Percentiles rank a stretch among this genome's conserved stretches.
Conservation (phyloP, 2,113 vertebrate species). For the Neopipo cinnamomea region DNA sequence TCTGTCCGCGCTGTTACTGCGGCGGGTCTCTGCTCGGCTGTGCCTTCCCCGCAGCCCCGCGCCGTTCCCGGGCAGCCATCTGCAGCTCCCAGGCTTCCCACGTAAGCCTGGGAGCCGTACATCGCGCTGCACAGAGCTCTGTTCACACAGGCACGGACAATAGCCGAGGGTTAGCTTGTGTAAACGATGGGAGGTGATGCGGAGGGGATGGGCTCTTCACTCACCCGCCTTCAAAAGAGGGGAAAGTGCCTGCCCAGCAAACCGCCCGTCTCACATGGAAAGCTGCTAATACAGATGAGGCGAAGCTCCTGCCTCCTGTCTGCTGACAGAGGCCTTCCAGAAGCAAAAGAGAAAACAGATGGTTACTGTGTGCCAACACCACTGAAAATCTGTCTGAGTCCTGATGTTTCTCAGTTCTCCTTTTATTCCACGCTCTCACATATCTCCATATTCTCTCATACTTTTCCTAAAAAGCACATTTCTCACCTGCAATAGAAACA, state of each 20-base stretch:
- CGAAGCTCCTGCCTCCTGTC: background rate
- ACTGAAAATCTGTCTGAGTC: background rate
- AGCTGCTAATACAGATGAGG: background rate
- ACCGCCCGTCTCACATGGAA: background rate
- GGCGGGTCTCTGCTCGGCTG: background rate
- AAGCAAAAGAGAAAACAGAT: background rate
- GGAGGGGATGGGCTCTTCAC: background rate
- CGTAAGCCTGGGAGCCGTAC: background rate
- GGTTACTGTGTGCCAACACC: background rate
- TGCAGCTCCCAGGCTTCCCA: background rate
- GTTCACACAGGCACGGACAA: background rate
- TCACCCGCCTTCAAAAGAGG: background rate
- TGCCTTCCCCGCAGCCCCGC: background rate
- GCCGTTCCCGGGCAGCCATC: background rate
- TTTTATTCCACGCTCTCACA: background rate
- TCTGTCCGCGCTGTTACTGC: accelerated
- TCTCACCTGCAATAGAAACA: background rate
- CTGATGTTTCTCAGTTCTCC: background rate
- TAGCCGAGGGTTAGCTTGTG: background rate
- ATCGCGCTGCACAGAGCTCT: background rate
- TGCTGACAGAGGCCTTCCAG: background rate
- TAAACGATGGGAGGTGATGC: background rate
- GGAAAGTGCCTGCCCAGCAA: background rate
- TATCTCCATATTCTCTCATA: background rate
- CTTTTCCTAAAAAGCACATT: background rate